phyloP scores from a whole-genome alignment of 92 coral and sea anemone species.

The Heliopora coerulea region DNA sequence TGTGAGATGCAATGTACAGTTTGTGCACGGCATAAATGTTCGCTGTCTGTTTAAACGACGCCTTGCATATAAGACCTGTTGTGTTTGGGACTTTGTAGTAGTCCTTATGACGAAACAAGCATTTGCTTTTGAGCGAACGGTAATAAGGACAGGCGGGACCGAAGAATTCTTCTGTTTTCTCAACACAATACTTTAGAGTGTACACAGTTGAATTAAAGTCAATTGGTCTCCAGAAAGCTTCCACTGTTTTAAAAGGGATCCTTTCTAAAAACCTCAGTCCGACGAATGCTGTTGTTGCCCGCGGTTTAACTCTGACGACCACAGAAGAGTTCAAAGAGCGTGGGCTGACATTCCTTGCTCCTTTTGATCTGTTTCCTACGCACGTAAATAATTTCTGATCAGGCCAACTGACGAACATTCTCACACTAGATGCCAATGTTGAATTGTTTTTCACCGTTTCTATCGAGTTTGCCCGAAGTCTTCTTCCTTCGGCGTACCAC shows the following conservation, averaged over 20 bases:
- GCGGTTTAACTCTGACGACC: slow-evolving; percentile 4
- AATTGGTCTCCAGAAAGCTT: slow-evolving; percentile 16
- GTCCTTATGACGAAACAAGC: slow-evolving; percentile 1
- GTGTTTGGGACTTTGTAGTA: slow-evolving; percentile 14
- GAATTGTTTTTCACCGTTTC: slow-evolving; percentile 5
- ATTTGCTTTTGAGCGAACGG: background rate
- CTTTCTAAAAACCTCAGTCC: slow-evolving; percentile 8
- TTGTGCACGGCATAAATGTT: background rate
- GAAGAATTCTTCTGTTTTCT: background rate
- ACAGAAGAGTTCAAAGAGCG: background rate
- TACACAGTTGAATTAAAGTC: background rate
- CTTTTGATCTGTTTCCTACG: slow-evolving; percentile 7
- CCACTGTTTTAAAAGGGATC: background rate
- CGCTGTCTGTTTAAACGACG: background rate
- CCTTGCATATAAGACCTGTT: slow-evolving; percentile 19
- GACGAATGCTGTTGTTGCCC: background rate
- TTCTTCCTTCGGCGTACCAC: slow-evolving; percentile 2
- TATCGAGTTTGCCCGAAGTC: background rate
- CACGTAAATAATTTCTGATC: slow-evolving; percentile 24
- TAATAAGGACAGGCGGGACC: background rate
- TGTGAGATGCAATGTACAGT: background rate
- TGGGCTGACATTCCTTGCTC: background rate
- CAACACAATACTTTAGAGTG: background rate
- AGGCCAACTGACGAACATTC: slow-evolving; percentile 8
- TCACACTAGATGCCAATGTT: background rate